phyloP scores from a whole-genome alignment of 2,797 vertebrate species.

The Ispidina picta region DNA sequence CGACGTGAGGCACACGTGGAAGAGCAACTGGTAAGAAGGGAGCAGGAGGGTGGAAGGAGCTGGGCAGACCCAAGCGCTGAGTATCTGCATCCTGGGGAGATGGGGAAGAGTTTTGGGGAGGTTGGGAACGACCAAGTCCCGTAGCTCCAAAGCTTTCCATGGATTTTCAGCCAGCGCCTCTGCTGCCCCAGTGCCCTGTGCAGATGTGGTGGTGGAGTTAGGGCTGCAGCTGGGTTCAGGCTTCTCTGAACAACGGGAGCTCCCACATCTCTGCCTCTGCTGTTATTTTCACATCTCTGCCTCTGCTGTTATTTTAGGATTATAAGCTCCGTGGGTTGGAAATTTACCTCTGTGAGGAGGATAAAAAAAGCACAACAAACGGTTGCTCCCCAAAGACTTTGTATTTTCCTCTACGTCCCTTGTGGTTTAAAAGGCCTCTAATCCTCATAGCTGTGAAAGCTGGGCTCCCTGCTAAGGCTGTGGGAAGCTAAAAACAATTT shows the following conservation, averaged over 20 bases:
- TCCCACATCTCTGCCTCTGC: constrained; percentile 54
- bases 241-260: constrained; percentile 18
- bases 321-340: constrained; percentile 60
- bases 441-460: constrained; percentile 47
- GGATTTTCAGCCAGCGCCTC: fast-evolving
- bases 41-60: not conserved
- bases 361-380: constrained; percentile 9
- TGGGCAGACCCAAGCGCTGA: fast-evolving
- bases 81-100: not conserved
- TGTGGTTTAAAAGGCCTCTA: constrained; percentile 15
- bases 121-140: fast-evolving
- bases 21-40: constrained; percentile 93
- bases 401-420: not conserved
- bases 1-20: constrained; percentile 97
- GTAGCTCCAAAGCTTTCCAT: fast-evolving
- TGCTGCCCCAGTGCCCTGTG: not conserved
- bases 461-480: constrained; percentile 40
- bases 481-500: constrained; percentile 56
- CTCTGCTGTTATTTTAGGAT: constrained; percentile 74
- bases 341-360: constrained; percentile 53
- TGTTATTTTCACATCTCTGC: constrained; percentile 71
- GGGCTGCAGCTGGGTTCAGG: constrained; percentile 39
- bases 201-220: not conserved
- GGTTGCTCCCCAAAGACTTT: not conserved
- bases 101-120: not conserved